A percentile compares a stretch with the other conserved stretches of the same genome.
Evolutionary conservation across 2,888 invertebrate species (phyloP).

Genomic region (Mimachlamys varia): DNA sequence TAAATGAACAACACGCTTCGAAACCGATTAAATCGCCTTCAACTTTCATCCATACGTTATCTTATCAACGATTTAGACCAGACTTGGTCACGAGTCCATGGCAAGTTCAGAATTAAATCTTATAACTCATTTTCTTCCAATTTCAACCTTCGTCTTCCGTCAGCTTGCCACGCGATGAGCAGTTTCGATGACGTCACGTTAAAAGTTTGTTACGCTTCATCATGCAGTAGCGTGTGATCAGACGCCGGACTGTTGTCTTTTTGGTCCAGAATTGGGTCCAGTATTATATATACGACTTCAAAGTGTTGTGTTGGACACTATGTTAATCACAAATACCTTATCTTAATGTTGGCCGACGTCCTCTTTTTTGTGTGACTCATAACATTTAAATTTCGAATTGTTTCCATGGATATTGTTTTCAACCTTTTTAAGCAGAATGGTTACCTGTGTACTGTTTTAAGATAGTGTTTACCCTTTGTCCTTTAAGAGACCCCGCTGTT

Average conservation of each 20-base stretch:
- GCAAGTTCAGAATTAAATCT: no score
- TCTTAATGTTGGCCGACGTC: not conserved
- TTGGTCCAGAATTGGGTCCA: not conserved
- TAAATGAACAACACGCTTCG: no score
- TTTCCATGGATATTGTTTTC: constrained; percentile 3
- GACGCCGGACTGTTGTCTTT: no score
- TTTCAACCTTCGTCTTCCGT: no score
- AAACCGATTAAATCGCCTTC: no score
- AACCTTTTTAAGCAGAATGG: not conserved
- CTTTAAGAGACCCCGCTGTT: not conserved
- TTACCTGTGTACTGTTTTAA: constrained; percentile 3
- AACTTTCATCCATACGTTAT: no score
- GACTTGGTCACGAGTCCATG: no score
- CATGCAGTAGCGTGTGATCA: not conserved
- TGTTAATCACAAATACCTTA: not conserved
- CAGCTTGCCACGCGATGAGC: no score
- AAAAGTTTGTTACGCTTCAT: not conserved
- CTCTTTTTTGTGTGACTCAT: not conserved
- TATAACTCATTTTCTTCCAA: no score
- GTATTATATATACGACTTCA: not conserved
- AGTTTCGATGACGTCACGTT: not conserved
- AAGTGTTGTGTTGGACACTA: not conserved
- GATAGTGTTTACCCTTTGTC: not conserved
- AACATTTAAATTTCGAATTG: not conserved
- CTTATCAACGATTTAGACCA: no score